These are phyloP conservation scores for Danio choprae DNA, from an alignment of 2,797 vertebrate species.

Conservation along the genomic window DNA sequence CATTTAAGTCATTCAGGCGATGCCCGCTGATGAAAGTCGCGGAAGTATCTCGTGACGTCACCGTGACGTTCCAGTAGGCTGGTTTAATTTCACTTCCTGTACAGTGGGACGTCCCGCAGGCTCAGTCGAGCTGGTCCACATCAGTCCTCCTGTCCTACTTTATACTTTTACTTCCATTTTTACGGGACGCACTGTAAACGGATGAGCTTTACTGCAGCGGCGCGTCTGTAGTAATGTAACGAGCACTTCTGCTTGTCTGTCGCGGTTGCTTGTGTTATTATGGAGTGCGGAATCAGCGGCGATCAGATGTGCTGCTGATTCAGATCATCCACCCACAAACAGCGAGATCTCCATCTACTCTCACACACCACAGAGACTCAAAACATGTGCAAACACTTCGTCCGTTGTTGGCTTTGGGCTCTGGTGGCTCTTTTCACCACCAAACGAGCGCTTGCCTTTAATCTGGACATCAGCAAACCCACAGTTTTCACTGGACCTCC, in stretches of 20 bases:
- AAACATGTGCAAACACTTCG: conserved; percentile 51
- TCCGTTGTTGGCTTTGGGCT: conserved; percentile 29
- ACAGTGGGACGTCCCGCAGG: conserved; percentile 9
- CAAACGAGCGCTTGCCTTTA: conserved; percentile 49
- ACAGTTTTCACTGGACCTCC: conserved; percentile 64
- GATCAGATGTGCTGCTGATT: conserved; percentile 29
- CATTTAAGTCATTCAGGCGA: neutral
- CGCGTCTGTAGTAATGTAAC: conserved; percentile 13
- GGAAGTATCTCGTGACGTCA: conserved; percentile 53
- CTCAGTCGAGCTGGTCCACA: neutral
- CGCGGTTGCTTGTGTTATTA: conserved; percentile 4
- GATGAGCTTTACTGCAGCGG: neutral
- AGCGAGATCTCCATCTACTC: neutral
- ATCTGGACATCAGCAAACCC: conserved; percentile 63
- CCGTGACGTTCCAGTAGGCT: conserved; percentile 23
- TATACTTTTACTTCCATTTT: neutral
- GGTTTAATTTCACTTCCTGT: conserved; percentile 57
- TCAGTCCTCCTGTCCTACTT: conserved; percentile 27
- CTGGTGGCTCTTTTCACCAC: conserved; percentile 34
- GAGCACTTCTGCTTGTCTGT: neutral
- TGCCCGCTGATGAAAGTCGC: conserved; percentile 25
- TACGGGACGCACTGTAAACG: neutral
- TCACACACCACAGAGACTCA: neutral
- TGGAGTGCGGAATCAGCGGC: conserved; percentile 53
- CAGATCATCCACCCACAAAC: neutral